Evolutionary conservation across 2,888 invertebrate genomes (phyloP).

Genomic region (Chaitophorus viminalis): DNA sequence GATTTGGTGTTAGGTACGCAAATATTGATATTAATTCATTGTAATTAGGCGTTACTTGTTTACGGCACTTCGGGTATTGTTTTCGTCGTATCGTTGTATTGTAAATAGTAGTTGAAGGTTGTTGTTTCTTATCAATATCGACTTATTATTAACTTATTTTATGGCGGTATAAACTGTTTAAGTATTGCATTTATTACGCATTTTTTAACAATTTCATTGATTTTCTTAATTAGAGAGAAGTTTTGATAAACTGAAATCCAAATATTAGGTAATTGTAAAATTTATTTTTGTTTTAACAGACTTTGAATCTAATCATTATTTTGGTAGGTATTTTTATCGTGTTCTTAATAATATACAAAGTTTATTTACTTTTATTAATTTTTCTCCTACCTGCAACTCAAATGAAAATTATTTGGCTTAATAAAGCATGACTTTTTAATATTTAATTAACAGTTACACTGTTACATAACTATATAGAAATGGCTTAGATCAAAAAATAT

Average conservation of each 20-base stretch:
- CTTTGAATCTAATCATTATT: too few species aligned
- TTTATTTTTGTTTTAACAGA: background rate
- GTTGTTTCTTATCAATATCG: background rate
- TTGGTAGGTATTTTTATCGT: too few species aligned
- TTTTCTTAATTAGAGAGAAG: background rate
- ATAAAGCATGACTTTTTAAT: too few species aligned
- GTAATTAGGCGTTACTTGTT: background rate
- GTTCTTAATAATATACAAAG: too few species aligned
- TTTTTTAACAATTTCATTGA: background rate
- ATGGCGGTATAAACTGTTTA: background rate
- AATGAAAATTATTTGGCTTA: too few species aligned
- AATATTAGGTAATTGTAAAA: background rate
- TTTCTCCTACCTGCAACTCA: too few species aligned
- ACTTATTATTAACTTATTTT: background rate
- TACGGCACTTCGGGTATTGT: background rate
- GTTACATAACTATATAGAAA: background rate
- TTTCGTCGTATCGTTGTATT: background rate
- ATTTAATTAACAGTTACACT: background rate
- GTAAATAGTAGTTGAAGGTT: background rate
- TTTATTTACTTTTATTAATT: too few species aligned
- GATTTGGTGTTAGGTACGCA: background rate
- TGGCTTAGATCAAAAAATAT: background rate
- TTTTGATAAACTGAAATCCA: background rate
- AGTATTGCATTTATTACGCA: background rate
- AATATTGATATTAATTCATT: background rate